Base-by-base conservation (phyloP, 2,888 invertebrate genomes). In the Zelleria hepariella region DNA sequence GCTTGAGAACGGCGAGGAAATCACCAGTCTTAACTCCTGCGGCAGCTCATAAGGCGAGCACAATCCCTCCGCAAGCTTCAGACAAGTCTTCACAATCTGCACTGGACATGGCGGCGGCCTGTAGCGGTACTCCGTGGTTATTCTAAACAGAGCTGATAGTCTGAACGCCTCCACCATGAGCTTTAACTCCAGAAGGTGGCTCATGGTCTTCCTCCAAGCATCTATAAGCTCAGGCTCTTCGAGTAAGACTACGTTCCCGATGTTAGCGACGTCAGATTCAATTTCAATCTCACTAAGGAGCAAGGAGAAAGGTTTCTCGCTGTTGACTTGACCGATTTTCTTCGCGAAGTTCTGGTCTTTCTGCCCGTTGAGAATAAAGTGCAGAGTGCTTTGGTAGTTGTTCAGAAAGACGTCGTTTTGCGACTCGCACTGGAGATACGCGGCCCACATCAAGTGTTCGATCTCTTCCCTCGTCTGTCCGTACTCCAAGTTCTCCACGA, bases 51-150 rank as follows among this genome's bases (percentile, higher is more conserved):
- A 90, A 0, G 93, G 93, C 48, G 89, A 83, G 47, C 91, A 81
- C 4, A 89, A 81, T 2, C 92, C 92, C 73, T 94, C 93, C 0
- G 93, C 93, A 58, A 94, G 72, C 68, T 88, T 90, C 64, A 92
- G 79, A 64, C 92, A 93, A 1, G 93, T 84, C 72, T 92, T 86
- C 54, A 93, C 70, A 49, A 92, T 89, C 68, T 92, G 90, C 47
- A 93, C 82, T 0, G 88, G 87, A 59, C 86, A 86, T 5, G 78
- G 77, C 0, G 82, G 79, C 5, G 76, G 72, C 55, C 83, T 71
- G 58, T 75, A 80, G n/a, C 73, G 67, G 57, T 72, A 83, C 62
- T 86, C 86, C 0, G 80, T 73, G 42, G 92, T 91, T 1, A 74
- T 69, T 63, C 77, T 82, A 62, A 91, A 92, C 68, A 92, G 77